Conservation (phyloP, 2,888 invertebrate genomes). For the Idaea dimidiata region DNA sequence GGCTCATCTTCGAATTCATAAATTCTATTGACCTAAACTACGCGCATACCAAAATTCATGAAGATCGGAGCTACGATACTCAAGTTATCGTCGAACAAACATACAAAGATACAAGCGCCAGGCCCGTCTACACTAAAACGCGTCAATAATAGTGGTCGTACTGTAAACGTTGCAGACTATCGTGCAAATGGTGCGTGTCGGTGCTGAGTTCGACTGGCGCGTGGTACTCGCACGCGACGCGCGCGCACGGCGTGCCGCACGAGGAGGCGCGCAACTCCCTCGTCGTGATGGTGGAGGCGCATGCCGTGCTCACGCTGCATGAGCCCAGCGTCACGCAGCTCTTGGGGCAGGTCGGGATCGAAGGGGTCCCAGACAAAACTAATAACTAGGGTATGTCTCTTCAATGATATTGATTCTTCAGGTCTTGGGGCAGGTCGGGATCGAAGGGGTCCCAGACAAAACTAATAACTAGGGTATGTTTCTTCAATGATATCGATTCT, state of each 20-base stretch:
- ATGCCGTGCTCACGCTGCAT: conserved; percentile 77
- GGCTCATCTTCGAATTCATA: too few relatives aligned
- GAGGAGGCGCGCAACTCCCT: conserved; percentile 82
- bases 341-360: conserved; percentile 65
- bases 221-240: conserved; percentile 82
- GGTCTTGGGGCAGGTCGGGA: too few relatives aligned
- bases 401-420: background rate
- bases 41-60: too few relatives aligned
- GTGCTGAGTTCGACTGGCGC: conserved; percentile 78
- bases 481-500: too few relatives aligned
- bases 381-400: conserved; percentile 17
- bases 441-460: too few relatives aligned
- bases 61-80: too few relatives aligned
- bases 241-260: conserved; percentile 78
- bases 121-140: too few relatives aligned
- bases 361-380: conserved; percentile 27
- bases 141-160: too few relatives aligned
- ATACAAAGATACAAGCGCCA: too few relatives aligned
- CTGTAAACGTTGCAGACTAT: conserved; percentile 56
- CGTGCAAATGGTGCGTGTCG: conserved; percentile 80
- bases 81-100: too few relatives aligned
- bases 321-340: conserved; percentile 72
- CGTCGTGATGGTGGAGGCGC: conserved; percentile 83
- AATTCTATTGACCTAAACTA: too few relatives aligned
- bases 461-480: too few relatives aligned